These are phyloP conservation scores for Spisula solida DNA, from an alignment of 2,888 invertebrate species.

Conservation along the genomic window DNA sequence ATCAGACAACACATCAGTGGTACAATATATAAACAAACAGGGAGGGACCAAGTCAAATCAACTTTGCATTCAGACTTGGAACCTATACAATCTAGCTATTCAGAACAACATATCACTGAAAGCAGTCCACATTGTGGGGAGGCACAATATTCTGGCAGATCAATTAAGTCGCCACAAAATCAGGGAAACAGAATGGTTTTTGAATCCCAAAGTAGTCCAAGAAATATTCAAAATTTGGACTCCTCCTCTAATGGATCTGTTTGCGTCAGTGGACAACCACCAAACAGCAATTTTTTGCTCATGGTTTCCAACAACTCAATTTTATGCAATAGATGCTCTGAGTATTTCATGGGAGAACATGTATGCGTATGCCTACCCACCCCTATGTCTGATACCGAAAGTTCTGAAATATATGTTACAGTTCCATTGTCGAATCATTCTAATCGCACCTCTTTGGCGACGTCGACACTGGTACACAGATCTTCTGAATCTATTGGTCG, in stretches of 20 bases:
- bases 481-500: constrained; percentile 39
- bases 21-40: constrained; percentile 60
- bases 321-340: constrained; percentile 63
- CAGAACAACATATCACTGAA: constrained; percentile 1
- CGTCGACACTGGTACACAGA: constrained; percentile 19
- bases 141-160: constrained; percentile 46
- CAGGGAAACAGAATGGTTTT: constrained; percentile 51
- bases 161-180: constrained; percentile 31
- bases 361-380: constrained; percentile 67
- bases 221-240: constrained; percentile 23
- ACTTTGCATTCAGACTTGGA: constrained; percentile 42
- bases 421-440: constrained; percentile 58
- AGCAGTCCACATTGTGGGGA: constrained; percentile 50
- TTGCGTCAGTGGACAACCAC: constrained; percentile 49
- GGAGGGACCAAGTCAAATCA: constrained; percentile 59
- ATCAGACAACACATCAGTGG: constrained; percentile 62
- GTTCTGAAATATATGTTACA: constrained; percentile 52
- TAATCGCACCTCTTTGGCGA: constrained; percentile 68
- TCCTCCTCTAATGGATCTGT: constrained; percentile 49
- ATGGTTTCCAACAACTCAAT: constrained; percentile 48
- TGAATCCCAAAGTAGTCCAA: constrained; percentile 37
- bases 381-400: constrained; percentile 55
- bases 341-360: constrained; percentile 57
- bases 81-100: constrained; percentile 38
- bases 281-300: constrained; percentile 55